A percentile compares a stretch with the other conserved stretches of the same genome.
phyloP scores from a whole-genome alignment of 2,888 invertebrate genomes.

The Spodoptera picta region DNA sequence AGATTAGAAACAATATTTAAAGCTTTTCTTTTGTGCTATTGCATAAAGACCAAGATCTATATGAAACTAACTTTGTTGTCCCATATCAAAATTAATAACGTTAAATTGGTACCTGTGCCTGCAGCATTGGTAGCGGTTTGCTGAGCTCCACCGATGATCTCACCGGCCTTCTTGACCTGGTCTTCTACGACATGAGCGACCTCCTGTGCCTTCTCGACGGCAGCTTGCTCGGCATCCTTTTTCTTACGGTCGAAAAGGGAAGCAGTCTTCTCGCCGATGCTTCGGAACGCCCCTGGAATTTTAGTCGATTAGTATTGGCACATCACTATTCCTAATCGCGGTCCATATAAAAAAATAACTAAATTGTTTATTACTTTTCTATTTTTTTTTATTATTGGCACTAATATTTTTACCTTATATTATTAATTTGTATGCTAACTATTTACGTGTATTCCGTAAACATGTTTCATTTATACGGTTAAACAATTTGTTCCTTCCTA shows the following conservation, averaged over 20 bases:
- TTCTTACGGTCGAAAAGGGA: slow-evolving; percentile 92
- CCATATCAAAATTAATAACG: no score
- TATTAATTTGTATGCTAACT: no score
- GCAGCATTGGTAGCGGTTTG: slow-evolving; percentile 87
- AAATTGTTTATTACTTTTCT: not conserved
- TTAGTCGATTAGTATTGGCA: slow-evolving; percentile 37
- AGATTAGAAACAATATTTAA: no score
- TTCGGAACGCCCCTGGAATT: slow-evolving; percentile 90
- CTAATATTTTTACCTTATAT: no score
- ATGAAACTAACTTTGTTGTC: no score
- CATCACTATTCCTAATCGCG: slow-evolving; percentile 8
- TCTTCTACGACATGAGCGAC: slow-evolving; percentile 90
- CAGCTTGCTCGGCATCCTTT: slow-evolving; percentile 91
- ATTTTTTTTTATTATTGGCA: no score
- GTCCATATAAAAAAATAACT: not conserved
- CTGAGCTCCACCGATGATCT: slow-evolving; percentile 89
- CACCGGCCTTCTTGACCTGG: slow-evolving; percentile 90
- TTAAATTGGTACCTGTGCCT: slow-evolving; percentile 69
- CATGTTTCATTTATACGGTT: not conserved
- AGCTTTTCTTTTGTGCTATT: no score
- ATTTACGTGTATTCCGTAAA: no score
- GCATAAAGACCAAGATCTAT: not conserved
- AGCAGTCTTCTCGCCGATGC: slow-evolving; percentile 92
- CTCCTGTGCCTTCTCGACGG: slow-evolving; percentile 89
- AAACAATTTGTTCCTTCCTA: not conserved